Conservation (phyloP, 2,113 vertebrate species). For the Pelmatolapia mariae region DNA sequence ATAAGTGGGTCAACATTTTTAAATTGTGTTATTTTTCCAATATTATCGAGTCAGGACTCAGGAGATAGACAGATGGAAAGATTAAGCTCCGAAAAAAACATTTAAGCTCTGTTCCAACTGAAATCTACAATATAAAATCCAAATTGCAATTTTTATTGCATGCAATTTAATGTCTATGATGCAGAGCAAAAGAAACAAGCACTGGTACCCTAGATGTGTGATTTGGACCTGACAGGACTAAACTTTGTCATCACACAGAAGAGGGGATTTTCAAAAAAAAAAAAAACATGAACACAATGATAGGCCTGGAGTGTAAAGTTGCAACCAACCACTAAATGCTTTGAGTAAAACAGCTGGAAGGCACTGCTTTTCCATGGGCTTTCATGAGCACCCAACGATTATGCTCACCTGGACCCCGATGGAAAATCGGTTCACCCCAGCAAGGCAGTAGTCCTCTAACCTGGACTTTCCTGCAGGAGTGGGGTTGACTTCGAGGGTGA, state of each 20-base stretch:
- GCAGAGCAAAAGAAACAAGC: not conserved
- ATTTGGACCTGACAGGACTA: fast-evolving
- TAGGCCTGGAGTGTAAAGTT: not conserved
- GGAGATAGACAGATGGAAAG: not conserved
- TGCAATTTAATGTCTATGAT: not conserved
- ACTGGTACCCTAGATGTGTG: not conserved
- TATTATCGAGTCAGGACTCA: not conserved
- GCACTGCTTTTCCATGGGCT: not conserved
- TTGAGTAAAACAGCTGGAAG: not conserved
- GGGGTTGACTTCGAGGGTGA: slow-evolving; percentile 89
- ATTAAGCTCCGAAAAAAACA: fast-evolving
- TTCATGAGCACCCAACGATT: not conserved
- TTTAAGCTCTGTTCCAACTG: not conserved
- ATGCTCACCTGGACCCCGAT: slow-evolving; percentile 84
- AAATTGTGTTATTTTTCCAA: not conserved
- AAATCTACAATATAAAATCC: not conserved
- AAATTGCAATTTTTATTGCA: not conserved
- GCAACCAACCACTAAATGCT: fast-evolving
- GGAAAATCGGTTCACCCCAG: slow-evolving; percentile 87
- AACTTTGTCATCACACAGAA: fast-evolving
- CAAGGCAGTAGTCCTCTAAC: slow-evolving; percentile 70
- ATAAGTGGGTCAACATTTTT: not conserved
- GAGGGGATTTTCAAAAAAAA: not conserved
- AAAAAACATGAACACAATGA: not conserved
- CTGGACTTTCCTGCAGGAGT: slow-evolving; percentile 60